These are phyloP conservation scores for Penaeus vannamei DNA, from an alignment of 1,140 invertebrate genomes.

Conservation along the genomic window DNA sequence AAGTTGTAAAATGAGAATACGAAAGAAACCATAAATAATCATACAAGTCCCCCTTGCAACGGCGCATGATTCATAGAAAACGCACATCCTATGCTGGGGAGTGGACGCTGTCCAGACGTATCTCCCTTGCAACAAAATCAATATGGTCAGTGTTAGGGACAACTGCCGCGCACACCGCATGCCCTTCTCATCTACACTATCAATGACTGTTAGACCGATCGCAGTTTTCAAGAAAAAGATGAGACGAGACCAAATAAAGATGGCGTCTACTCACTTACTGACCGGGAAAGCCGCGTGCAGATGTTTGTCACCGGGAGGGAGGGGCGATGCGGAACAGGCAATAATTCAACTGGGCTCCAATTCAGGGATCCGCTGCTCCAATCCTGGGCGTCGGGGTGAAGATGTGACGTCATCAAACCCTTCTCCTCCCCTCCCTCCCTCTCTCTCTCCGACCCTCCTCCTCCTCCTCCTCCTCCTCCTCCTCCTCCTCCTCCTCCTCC, in stretches of 20 bases:
- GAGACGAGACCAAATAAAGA: not conserved
- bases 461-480: too few relatives aligned
- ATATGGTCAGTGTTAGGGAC: conserved; percentile 63
- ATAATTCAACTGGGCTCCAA: conserved; percentile 58
- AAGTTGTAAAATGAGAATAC: too few relatives aligned
- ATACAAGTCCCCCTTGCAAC: conserved; percentile 16
- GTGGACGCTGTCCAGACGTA: conserved; percentile 53
- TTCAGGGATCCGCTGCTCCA: conserved; percentile 24
- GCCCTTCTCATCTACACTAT: conserved; percentile 31
- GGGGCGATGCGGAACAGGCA: conserved; percentile 25
- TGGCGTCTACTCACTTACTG: not conserved
- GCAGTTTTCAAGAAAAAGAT: not conserved
- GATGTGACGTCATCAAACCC: conserved; percentile 48
- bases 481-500: too few relatives aligned
- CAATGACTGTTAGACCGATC: conserved; percentile 5
- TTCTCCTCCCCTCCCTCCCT: too few relatives aligned
- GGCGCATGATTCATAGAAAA: conserved; percentile 53
- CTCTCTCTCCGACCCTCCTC: too few relatives aligned
- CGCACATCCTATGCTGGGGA: conserved; percentile 34
- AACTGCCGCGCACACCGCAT: conserved; percentile 56
- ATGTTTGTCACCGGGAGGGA: not conserved
- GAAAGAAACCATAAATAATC: conserved; percentile 34
- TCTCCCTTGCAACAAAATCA: conserved; percentile 63
- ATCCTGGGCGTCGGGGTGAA: conserved; percentile 30
- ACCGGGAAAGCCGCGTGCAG: not conserved